Evolutionary conservation across 2,113 vertebrate genomes (phyloP).

Genomic region (Proteles cristata): DNA sequence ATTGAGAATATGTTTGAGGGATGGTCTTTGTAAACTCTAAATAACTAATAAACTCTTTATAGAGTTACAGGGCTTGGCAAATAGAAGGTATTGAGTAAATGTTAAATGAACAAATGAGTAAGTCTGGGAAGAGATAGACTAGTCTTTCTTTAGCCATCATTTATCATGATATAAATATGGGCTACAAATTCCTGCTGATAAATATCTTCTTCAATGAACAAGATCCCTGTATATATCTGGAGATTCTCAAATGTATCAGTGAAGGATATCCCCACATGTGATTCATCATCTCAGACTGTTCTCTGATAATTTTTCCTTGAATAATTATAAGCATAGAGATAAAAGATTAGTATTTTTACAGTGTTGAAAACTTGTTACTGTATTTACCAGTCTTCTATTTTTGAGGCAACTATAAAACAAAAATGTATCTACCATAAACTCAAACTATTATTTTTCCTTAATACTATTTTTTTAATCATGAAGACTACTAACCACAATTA

Average conservation of each 20-base stretch:
- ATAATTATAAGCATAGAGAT: constrained; percentile 22
- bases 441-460: constrained; percentile 12
- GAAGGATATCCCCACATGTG: background rate
- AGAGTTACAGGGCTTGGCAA: constrained; percentile 3
- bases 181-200: background rate
- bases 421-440: background rate
- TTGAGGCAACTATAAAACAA: background rate
- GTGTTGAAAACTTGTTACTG: background rate
- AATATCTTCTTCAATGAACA: background rate
- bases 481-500: constrained; percentile 17
- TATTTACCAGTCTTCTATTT: constrained; percentile 2
- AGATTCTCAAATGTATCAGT: background rate
- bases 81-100: constrained; percentile 9
- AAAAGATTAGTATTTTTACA: constrained; percentile 37
- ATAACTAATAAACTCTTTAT: background rate
- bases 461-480: constrained; percentile 15
- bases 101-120: background rate
- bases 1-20: background rate
- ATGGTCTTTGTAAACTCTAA: background rate
- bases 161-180: background rate
- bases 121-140: background rate
- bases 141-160: background rate
- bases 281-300: constrained; percentile 3
- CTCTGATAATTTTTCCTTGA: background rate
- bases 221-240: background rate